phyloP scores from a whole-genome alignment of 1,140 invertebrate genomes.

The Calephelis nemesis region DNA sequence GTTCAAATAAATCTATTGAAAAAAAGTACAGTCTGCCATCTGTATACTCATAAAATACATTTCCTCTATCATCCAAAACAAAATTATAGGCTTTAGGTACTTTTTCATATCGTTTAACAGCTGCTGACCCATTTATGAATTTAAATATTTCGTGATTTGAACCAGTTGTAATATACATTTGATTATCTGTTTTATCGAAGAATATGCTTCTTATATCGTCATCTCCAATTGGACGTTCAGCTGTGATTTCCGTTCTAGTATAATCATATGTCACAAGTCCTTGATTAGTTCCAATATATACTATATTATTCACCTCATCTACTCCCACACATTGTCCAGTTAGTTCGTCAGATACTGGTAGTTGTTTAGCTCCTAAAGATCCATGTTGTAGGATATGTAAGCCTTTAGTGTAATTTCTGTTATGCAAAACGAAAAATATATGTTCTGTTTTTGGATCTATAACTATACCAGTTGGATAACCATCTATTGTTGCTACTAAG shows the following conservation, averaged over 20 bases:
- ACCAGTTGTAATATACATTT: slow-evolving; percentile 68
- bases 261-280: slow-evolving; percentile 61
- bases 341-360: slow-evolving; percentile 58
- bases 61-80: slow-evolving; percentile 59
- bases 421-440: slow-evolving; percentile 67
- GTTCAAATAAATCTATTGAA: slow-evolving; percentile 58
- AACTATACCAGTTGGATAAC: slow-evolving; percentile 60
- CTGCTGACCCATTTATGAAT: slow-evolving; percentile 63
- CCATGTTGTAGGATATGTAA: slow-evolving; percentile 62
- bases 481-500: slow-evolving; percentile 61
- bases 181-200: slow-evolving; percentile 61
- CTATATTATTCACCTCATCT: slow-evolving; percentile 45
- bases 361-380: slow-evolving; percentile 60
- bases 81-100: slow-evolving; percentile 68
- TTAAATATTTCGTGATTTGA: slow-evolving; percentile 58
- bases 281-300: slow-evolving; percentile 70
- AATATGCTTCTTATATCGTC: slow-evolving; percentile 66
- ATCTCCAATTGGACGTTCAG: slow-evolving; percentile 65
- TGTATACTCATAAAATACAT: slow-evolving; percentile 64
- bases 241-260: slow-evolving; percentile 49
- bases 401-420: slow-evolving; percentile 68
- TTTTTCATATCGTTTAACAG: slow-evolving; percentile 63
- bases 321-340: slow-evolving; percentile 61
- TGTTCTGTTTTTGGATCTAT: slow-evolving; percentile 61
- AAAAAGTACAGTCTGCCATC: slow-evolving; percentile 70